phyloP scores from a whole-genome alignment of 2,888 invertebrate species.

The Psylliodes chrysocephalus region DNA sequence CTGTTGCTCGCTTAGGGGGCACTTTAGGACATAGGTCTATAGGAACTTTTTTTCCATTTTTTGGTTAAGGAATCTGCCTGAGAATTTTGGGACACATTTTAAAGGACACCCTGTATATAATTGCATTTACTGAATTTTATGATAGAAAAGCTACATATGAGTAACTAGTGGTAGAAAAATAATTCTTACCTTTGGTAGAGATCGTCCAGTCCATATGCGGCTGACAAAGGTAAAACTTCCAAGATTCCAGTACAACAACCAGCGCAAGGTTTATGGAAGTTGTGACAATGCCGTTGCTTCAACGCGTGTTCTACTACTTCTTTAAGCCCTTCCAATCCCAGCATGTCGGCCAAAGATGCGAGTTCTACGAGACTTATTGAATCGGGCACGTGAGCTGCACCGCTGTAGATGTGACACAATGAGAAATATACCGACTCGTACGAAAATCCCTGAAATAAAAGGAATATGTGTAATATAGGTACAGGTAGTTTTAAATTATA shows the following conservation, averaged over 20 bases:
- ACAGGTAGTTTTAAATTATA: background rate
- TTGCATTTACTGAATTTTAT: too few relatives aligned
- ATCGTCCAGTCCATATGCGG: constrained; percentile 88
- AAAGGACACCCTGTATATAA: too few relatives aligned
- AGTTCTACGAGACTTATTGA: constrained; percentile 87
- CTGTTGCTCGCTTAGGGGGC: too few relatives aligned
- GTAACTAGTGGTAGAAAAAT: too few relatives aligned
- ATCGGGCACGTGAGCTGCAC: constrained; percentile 88
- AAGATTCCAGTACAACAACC: constrained; percentile 88
- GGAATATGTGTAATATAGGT: background rate
- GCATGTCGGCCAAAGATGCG: constrained; percentile 88
- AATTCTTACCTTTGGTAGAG: constrained; percentile 81
- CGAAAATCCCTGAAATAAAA: constrained; percentile 72
- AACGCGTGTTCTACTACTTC: constrained; percentile 90
- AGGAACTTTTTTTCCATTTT: too few relatives aligned
- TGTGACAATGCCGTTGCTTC: constrained; percentile 84
- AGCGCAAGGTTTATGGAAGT: constrained; percentile 93
- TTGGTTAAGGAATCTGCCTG: too few relatives aligned
- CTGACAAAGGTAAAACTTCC: constrained; percentile 84
- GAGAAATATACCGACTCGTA: constrained; percentile 90
- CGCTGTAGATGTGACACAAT: constrained; percentile 93
- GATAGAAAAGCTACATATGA: too few relatives aligned
- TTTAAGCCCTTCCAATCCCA: constrained; percentile 90
- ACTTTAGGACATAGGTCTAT: too few relatives aligned
- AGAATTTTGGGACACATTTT: too few relatives aligned